Evolutionary conservation across 2,113 vertebrate genomes (phyloP), one percentile per base, ranked within the genome.

Genomic region (Willisornis vidua): DNA sequence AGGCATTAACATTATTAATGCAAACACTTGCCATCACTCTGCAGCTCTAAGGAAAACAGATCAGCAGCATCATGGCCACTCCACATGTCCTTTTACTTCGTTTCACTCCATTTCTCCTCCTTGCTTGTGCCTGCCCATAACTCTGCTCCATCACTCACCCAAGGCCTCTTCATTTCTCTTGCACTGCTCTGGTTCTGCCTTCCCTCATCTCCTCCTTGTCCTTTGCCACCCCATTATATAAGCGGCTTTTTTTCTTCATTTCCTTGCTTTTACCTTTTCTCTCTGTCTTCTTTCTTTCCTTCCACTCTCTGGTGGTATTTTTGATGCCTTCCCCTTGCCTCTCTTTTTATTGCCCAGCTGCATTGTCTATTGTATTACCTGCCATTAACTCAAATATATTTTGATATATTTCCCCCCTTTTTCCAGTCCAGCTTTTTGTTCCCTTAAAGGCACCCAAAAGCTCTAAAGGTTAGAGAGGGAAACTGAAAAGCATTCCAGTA

Each of bases 401-500:
- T 95, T 95, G 88, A 94, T 92, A 68, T 87, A 93, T 93, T 95
- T 94, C 6, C 31, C 66, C 83, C 37, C 14, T 16, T 92, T 89
- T 72, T 39, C 41, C 18, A 90, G 86, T 49, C 62, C 33, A 20
- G 46, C 12, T 12, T 95, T 97, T 89, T 93, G 88, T 93, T 97
- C 90, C 80, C 58, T 89, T 90, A 84, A 89, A 94, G 92, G 76
- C 80, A 86, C 58, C 61, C 87, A 62, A 93, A 92, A 93, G 85
- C 86, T 72, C 57, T 61, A 65, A 92, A 91, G 94, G 93, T 80
- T 95, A 88, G 92, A 87, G 73, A 90, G 46, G 73, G 66, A 83
- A 94, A 70, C 88, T 87, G 85, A 95, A 96, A 92, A 90, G 73
- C 96, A 87, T 95, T 90, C 76, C 95, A 87, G 96, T 91, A 96